Evolutionary conservation across 2,113 vertebrate genomes (phyloP).

Genomic region (Agapornis roseicollis): DNA sequence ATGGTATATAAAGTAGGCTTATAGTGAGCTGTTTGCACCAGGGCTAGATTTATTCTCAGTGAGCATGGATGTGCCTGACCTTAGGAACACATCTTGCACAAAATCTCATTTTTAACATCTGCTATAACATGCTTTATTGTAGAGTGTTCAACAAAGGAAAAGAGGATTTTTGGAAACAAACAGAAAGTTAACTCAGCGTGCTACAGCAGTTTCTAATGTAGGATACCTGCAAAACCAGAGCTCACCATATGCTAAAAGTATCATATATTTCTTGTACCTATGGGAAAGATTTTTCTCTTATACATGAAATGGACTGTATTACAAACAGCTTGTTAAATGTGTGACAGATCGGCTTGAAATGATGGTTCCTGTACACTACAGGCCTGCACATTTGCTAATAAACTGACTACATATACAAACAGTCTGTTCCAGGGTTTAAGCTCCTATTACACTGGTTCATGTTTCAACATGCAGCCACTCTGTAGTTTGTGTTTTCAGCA

Average conservation of each 20-base stretch:
- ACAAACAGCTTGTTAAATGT: slow-evolving; percentile 74
- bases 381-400: slow-evolving; percentile 68
- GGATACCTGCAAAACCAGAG: not conserved
- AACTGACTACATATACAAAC: slow-evolving; percentile 69
- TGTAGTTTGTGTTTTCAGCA: slow-evolving; percentile 72
- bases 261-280: slow-evolving; percentile 25
- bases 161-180: not conserved
- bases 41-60: not conserved
- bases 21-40: not conserved
- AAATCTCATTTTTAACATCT: slow-evolving; percentile 9
- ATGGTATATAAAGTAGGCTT: not conserved
- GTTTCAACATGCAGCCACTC: slow-evolving; percentile 66
- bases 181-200: not conserved
- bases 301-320: slow-evolving; percentile 65
- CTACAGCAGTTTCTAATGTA: not conserved
- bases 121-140: not conserved
- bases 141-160: not conserved
- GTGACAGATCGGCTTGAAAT: slow-evolving; percentile 55
- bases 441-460: slow-evolving; percentile 79
- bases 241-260: slow-evolving; percentile 26
- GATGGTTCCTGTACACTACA: slow-evolving; percentile 47
- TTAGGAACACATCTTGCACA: not conserved
- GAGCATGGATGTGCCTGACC: not conserved
- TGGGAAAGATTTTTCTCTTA: slow-evolving; percentile 53
- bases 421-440: slow-evolving; percentile 79